A percentile compares a stretch with the other conserved stretches of the same genome.
phyloP scores from a whole-genome alignment of 35 echinoderm and acorn worm genomes.

The Apostichopus californicus region DNA sequence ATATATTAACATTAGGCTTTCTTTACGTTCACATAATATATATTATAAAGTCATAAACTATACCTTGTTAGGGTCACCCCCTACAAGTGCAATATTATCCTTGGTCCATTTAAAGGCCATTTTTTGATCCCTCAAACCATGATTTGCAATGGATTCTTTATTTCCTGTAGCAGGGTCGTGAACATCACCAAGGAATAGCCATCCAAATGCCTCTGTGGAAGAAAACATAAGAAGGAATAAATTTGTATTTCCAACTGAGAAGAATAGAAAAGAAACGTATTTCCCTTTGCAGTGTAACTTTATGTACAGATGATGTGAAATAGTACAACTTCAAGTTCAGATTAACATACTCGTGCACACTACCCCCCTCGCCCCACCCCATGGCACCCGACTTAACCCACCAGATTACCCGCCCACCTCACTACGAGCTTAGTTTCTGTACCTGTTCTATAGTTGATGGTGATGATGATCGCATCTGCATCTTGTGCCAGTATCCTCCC shows the following conservation, averaged over 20 bases:
- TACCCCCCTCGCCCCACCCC: neutral
- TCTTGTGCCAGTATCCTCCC: slow-evolving; percentile 13
- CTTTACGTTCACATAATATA: too few relatives aligned
- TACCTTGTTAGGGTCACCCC: slow-evolving; percentile 45
- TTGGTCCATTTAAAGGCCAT: slow-evolving; percentile 59
- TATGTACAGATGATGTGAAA: too few relatives aligned
- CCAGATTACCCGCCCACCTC: too few relatives aligned
- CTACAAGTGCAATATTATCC: slow-evolving; percentile 49
- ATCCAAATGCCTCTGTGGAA: slow-evolving; percentile 38
- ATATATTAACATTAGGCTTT: too few relatives aligned
- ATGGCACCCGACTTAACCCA: too few relatives aligned
- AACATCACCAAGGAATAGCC: slow-evolving; percentile 38
- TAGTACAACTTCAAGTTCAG: too few relatives aligned
- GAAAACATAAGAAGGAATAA: neutral
- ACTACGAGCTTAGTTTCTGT: neutral
- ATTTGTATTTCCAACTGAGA: neutral
- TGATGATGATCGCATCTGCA: slow-evolving; percentile 13
- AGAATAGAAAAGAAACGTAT: too few relatives aligned
- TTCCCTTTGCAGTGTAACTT: too few relatives aligned
- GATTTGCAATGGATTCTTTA: slow-evolving; percentile 22
- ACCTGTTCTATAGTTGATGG: slow-evolving; percentile 58
- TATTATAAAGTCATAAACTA: too few relatives aligned
- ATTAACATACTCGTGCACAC: too few relatives aligned
- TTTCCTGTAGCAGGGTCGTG: slow-evolving; percentile 11
- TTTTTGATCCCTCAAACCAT: slow-evolving; percentile 49